Percentiles rank a stretch among this genome's conserved stretches.
Evolutionary conservation across 2,888 invertebrate species (phyloP).

Genomic region (Noctua comes): DNA sequence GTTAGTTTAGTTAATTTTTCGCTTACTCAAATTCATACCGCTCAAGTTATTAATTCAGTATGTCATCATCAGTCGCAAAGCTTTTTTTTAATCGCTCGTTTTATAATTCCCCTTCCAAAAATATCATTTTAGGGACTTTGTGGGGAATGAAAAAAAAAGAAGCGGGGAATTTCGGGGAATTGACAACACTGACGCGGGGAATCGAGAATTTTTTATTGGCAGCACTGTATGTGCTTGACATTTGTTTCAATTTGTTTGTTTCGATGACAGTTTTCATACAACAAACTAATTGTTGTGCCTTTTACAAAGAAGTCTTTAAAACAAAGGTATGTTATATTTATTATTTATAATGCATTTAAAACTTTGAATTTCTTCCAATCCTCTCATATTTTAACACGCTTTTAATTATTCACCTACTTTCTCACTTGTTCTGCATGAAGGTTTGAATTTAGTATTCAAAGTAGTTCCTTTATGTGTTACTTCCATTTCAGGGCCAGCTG

Average conservation of each 20-base stretch:
- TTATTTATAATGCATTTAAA: not conserved
- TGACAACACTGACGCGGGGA: too few relatives aligned
- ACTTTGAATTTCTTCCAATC: not conserved
- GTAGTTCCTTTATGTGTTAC: conserved; percentile 14
- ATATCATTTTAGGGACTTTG: too few relatives aligned
- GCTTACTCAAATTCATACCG: too few relatives aligned
- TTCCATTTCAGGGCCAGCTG: conserved; percentile 76
- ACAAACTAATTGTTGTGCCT: conserved; percentile 13
- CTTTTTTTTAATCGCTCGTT: too few relatives aligned
- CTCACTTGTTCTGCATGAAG: conserved; percentile 24
- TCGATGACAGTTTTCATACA: conserved; percentile 12
- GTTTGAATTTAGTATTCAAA: conserved; percentile 39
- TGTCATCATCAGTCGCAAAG: too few relatives aligned
- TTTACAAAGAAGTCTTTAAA: conserved; percentile 6
- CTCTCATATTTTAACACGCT: not conserved
- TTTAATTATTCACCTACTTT: conserved; percentile 26
- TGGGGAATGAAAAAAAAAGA: too few relatives aligned
- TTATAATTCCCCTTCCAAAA: too few relatives aligned
- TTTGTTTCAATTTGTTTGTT: not conserved
- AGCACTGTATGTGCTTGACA: too few relatives aligned
- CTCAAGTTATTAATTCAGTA: too few relatives aligned
- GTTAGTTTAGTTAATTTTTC: too few relatives aligned
- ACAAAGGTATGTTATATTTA: conserved; percentile 38
- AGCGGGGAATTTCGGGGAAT: too few relatives aligned
- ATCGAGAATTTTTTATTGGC: too few relatives aligned